Evolutionary conservation across 2,113 vertebrate genomes (phyloP).

Genomic region (Pitta sordida): DNA sequence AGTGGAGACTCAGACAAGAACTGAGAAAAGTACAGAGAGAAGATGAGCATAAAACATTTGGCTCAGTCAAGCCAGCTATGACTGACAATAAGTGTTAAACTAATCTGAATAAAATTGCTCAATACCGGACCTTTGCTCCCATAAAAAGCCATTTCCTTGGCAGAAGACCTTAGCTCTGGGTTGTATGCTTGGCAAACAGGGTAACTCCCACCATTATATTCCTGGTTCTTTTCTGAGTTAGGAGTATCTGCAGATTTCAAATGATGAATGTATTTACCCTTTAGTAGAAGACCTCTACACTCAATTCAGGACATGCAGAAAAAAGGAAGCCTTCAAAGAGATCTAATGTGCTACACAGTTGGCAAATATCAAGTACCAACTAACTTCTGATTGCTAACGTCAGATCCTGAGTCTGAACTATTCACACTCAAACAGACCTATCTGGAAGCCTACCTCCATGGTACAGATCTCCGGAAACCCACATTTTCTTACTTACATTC

Average conservation of each 20-base stretch:
- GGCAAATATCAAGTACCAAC: background rate
- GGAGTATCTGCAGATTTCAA: background rate
- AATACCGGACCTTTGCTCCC: background rate
- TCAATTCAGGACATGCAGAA: rapidly evolving
- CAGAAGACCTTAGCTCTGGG: background rate
- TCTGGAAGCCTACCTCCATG: background rate
- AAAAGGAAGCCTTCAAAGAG: background rate
- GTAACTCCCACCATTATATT: background rate
- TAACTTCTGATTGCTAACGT: background rate
- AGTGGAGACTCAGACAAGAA: background rate
- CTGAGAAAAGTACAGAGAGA: background rate
- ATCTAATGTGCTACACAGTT: background rate
- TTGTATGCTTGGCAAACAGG: background rate
- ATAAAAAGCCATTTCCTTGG: background rate
- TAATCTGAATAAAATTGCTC: background rate
- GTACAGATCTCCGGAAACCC: background rate
- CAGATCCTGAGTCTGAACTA: background rate
- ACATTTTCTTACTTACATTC: background rate
- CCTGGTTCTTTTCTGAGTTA: background rate
- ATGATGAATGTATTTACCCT: background rate
- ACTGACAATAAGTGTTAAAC: background rate
- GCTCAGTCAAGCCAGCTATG: background rate
- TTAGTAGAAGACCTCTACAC: background rate
- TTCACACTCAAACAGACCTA: rapidly evolving
- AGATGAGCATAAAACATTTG: background rate